Evolutionary conservation across 2,797 vertebrate genomes (phyloP).

Genomic region (Aphelocoma californica): DNA sequence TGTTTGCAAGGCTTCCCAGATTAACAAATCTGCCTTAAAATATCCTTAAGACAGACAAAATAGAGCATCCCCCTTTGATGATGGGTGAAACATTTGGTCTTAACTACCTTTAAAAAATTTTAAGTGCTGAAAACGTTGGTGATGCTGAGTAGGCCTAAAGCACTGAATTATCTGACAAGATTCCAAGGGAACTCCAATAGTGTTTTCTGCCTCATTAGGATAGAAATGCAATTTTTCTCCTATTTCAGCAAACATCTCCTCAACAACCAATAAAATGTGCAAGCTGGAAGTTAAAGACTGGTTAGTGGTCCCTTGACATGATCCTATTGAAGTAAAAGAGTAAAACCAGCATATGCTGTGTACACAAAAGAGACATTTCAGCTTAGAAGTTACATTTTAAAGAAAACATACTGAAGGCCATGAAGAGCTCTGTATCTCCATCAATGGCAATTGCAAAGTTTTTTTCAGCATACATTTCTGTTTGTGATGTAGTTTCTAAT

Average conservation of each 20-base stretch:
- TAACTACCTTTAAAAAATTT: conserved; percentile 12
- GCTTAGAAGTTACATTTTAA: not conserved
- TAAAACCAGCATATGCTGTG: not conserved
- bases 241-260: not conserved
- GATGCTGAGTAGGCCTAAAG: not conserved
- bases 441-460: not conserved
- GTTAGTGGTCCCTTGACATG: not conserved
- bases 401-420: not conserved
- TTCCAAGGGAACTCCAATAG: not conserved
- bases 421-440: not conserved
- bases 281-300: conserved; percentile 14
- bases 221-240: not conserved
- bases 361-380: not conserved
- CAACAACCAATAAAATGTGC: not conserved
- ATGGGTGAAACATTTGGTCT: not conserved
- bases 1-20: not conserved
- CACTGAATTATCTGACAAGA: not conserved
- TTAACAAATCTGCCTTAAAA: not conserved
- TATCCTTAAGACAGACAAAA: not conserved
- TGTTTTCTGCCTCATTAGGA: conserved; percentile 5
- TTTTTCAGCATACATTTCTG: not conserved
- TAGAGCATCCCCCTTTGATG: not conserved
- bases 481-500: not conserved
- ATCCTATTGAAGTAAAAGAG: not conserved
- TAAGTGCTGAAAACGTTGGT: not conserved